Base-by-base conservation (phyloP, 2,113 vertebrate genomes). In the Gobiocypris rarus region DNA sequence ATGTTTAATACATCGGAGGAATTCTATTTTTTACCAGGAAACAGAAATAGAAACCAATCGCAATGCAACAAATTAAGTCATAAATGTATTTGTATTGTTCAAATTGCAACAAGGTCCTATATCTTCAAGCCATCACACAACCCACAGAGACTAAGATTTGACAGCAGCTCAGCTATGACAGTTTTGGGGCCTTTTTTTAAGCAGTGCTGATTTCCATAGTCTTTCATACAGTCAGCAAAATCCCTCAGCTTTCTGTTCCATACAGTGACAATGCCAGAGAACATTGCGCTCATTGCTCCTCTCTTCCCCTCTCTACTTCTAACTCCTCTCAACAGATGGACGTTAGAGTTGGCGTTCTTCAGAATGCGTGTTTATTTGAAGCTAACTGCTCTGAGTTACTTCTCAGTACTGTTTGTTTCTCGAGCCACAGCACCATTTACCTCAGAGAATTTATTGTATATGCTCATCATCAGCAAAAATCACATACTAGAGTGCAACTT, bases 121-220 rank as follows among this genome's bases (percentile, higher is more conserved):
- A 38, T 41, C 19, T 43, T 61, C 54, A 74, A 74, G 7, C 24
- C 45, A 15, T 22, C 17, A 8, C 9, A 75, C 15, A 31, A 54
- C 1, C 28, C 28, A 75, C 17, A 58, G 5, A 41, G 56, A 43
- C 38, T 1, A 31, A 43, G 43, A 43, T 45, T 78, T 41, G 22
- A n/a, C 8, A 45, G n/a, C n/a, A 45, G 34, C 38, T 77, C 75
- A 59, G 34, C 38, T 26, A 45, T 61, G 50, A 34, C 17, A 76
- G 34, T 34, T 75, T 54, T 76, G 9, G 50, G 74, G 28, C 28
- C 41, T 15, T 48, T 63, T 31, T 50, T 56, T 76, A 26, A 76
- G 52, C 28, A 76, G 73, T 38, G 10, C 56, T 43, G 76, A 61
- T 78, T 78, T 78, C 38, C 76, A 78, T 61, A 43, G 75, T 13